Evolutionary conservation across 2,888 invertebrate genomes (phyloP), one percentile per base, ranked within the genome.

Genomic region (Cephus runcator): DNA sequence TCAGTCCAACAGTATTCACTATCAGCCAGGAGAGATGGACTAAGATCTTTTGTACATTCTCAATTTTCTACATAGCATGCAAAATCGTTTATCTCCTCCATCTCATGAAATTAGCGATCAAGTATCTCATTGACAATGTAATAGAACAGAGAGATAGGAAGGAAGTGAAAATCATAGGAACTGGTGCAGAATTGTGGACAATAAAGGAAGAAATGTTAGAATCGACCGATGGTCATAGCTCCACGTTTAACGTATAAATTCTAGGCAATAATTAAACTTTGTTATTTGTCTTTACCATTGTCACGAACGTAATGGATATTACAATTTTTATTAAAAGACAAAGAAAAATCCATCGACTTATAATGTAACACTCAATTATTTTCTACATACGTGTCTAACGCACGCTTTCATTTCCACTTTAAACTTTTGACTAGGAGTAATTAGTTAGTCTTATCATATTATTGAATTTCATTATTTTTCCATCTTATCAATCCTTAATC

Each of bases 221-320:
- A 56, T 56, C 56, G 23, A 56, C 15, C 56, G 9, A 56, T 56
- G 15, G 23, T 56, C 56, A 75, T 56, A 71, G 33, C 30, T 33
- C 15, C 34, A 34, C n/a, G 34, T 30, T 56, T 23, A 56, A 56
- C 56, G 9, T 23, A 56, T 56, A 79, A 84, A 83, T 83, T 80
- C 82, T 85, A 87, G 84, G 81, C 82, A 86, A 86, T 86, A 84
- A 56, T 56, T 56, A 83, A 83, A 81, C 81, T 83, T 86, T 88
- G 87, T 89, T 87, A 86, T 83, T 56, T 84, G 82, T 80, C 83
- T 88, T 89, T 86, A 87, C 85, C 83, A 84, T 81, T 83, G 81
- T 83, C 79, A 84, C 81, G 81, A 83, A 9, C 88, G 88, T 88
- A 88, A 87, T 80, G 80, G 84, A 83, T 83, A 84, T 86, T 82